phyloP scores from a whole-genome alignment of 30 jellyfish, hydroid and myxozoan genomes.

The Phacellophora camtschatica region DNA sequence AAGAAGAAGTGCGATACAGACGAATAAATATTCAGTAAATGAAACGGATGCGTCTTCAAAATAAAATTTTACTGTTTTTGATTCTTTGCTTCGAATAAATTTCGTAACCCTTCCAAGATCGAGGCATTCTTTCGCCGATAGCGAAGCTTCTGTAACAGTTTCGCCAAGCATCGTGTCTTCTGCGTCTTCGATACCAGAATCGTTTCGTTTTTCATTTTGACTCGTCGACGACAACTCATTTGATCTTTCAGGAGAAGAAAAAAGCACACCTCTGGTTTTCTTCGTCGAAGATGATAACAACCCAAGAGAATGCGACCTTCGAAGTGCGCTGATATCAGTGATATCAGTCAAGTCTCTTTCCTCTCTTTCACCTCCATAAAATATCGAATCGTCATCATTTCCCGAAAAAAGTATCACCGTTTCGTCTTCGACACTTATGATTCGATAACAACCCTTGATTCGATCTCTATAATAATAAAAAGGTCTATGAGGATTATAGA shows the following conservation, averaged over 20 bases:
- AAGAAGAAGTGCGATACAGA: constrained; percentile 9
- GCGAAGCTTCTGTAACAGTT: constrained; percentile 38
- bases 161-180: constrained; percentile 62
- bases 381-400: constrained; percentile 97
- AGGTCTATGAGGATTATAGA: constrained; percentile 93
- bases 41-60: not conserved
- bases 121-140: constrained; percentile 57
- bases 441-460: constrained; percentile 96
- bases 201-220: constrained; percentile 54
- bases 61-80: constrained; percentile 53
- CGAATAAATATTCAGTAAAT: constrained; percentile 4
- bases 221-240: not conserved
- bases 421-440: constrained; percentile 98
- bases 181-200: constrained; percentile 95
- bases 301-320: constrained; percentile 38
- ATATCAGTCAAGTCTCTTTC: constrained; percentile 8
- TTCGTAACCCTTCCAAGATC: constrained; percentile 63
- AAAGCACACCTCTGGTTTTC: not conserved
- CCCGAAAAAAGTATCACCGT: constrained; percentile 96
- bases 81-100: constrained; percentile 35
- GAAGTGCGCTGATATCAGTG: constrained; percentile 37
- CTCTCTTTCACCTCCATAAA: constrained; percentile 64
- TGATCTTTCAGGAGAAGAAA: not conserved
- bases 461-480: constrained; percentile 96
- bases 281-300: constrained; percentile 1